Evolutionary conservation across 1,140 invertebrate genomes (phyloP).

Genomic region (Tetramorium parvispinum): DNA sequence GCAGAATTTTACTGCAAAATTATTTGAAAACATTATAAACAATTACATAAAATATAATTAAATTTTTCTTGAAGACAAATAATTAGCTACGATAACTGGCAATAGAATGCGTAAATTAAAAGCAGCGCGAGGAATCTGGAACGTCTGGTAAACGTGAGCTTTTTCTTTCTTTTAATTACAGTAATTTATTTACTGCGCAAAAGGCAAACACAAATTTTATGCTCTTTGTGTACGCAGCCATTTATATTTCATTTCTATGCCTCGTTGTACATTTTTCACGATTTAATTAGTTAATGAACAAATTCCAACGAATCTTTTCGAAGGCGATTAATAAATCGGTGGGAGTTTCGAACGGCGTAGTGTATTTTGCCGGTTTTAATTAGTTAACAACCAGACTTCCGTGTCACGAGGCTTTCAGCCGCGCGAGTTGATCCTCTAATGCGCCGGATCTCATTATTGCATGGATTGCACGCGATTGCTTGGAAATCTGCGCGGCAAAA

Average conservation of each 20-base stretch:
- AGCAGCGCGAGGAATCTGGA: background rate
- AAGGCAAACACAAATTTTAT: background rate
- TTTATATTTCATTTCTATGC: background rate
- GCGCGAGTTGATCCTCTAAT: background rate
- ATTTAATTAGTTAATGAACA: conserved; percentile 51
- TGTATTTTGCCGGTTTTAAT: conserved; percentile 42
- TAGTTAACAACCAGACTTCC: conserved; percentile 44
- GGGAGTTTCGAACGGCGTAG: background rate
- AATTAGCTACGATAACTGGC: background rate
- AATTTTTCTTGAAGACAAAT: background rate
- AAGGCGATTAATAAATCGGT: conserved; percentile 9
- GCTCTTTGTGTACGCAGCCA: background rate
- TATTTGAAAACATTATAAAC: background rate
- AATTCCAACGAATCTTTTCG: conserved; percentile 15
- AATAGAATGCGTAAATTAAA: background rate
- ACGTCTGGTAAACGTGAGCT: background rate
- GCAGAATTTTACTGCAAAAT: background rate
- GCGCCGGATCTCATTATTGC: conserved; percentile 18
- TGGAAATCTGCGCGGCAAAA: conserved; percentile 9
- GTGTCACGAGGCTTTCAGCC: conserved; percentile 1
- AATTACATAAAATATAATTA: conserved; percentile 13
- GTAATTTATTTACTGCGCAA: conserved; percentile 23
- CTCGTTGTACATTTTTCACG: background rate
- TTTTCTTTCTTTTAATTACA: conserved; percentile 7
- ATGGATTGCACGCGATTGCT: conserved; percentile 15